Percentiles rank a stretch among this genome's conserved stretches.
Evolutionary conservation across 2,888 invertebrate species (phyloP).

Genomic region (Eristalis intricaria): DNA sequence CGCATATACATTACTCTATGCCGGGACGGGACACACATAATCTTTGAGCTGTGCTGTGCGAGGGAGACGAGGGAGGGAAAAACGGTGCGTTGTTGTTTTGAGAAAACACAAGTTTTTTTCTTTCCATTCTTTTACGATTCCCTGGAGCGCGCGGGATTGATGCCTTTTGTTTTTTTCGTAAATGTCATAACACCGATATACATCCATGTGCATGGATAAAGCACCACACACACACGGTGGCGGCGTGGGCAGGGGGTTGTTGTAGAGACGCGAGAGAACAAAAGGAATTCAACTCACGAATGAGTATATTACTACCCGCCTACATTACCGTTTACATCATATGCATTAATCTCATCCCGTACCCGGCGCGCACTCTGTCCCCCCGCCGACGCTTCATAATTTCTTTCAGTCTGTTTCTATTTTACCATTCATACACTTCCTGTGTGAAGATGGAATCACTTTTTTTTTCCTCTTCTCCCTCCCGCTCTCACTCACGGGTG

Average conservation of each 20-base stretch:
- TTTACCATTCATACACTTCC: conserved; percentile 58
- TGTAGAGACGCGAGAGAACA: neutral
- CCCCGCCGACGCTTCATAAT: neutral
- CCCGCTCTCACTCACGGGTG: neutral
- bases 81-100: conserved; percentile 36
- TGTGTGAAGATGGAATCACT: conserved; percentile 66
- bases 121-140: conserved; percentile 35
- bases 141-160: conserved; percentile 51
- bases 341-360: conserved; percentile 33
- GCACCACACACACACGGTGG: neutral
- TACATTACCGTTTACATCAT: conserved; percentile 38
- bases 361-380: neutral
- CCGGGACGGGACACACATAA: neutral
- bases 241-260: neutral
- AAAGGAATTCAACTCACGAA: conserved; percentile 25
- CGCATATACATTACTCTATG: neutral
- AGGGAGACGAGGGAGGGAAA: neutral
- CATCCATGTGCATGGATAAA: neutral
- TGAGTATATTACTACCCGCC: conserved; percentile 46
- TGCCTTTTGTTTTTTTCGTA: conserved; percentile 29
- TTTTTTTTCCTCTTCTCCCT: conserved; percentile 9
- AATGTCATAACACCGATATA: conserved; percentile 48
- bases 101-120: neutral
- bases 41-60: neutral
- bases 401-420: conserved; percentile 2